A percentile compares a stretch with the other conserved stretches of the same genome.
Evolutionary conservation across 2,888 invertebrate genomes (phyloP).

Genomic region (Sarcophaga rosellei): DNA sequence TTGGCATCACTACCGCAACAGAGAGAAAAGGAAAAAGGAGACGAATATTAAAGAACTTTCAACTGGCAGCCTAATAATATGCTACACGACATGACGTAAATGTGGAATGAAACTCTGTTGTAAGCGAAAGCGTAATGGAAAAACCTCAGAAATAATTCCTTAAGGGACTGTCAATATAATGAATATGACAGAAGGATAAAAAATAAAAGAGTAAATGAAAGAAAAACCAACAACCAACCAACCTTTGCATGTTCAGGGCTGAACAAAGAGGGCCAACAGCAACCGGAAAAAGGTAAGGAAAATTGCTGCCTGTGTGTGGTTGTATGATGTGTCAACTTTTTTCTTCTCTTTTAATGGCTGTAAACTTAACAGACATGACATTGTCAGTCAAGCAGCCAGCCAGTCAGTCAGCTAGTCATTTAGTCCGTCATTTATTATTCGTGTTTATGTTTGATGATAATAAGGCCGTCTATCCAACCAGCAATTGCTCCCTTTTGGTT

Average conservation of each 20-base stretch:
- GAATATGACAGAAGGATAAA: neutral
- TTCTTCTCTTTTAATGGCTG: neutral
- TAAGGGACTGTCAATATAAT: neutral
- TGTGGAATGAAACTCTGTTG: too few species aligned
- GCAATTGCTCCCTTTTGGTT: neutral
- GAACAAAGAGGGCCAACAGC: neutral
- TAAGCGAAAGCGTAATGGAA: neutral
- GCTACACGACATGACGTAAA: too few species aligned
- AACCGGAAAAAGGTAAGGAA: neutral
- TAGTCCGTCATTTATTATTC: slow-evolving; percentile 43
- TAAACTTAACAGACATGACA: slow-evolving; percentile 58
- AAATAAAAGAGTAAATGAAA: neutral
- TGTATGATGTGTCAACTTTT: neutral
- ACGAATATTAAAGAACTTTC: too few species aligned
- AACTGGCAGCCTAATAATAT: too few species aligned
- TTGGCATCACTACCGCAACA: too few species aligned
- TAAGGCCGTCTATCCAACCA: slow-evolving; percentile 3
- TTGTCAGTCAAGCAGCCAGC: slow-evolving; percentile 29
- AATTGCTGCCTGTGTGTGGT: neutral
- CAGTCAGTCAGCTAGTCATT: too few species aligned
- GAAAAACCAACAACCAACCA: too few species aligned
- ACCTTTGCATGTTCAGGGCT: neutral
- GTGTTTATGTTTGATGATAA: slow-evolving; percentile 55
- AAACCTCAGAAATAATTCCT: neutral
- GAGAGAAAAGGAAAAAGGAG: too few species aligned